A percentile compares a stretch with the other conserved stretches of the same genome.
These are phyloP conservation scores for Ascidia mentula DNA, from an alignment of 23 tunicate genomes.

Conservation along the genomic window DNA sequence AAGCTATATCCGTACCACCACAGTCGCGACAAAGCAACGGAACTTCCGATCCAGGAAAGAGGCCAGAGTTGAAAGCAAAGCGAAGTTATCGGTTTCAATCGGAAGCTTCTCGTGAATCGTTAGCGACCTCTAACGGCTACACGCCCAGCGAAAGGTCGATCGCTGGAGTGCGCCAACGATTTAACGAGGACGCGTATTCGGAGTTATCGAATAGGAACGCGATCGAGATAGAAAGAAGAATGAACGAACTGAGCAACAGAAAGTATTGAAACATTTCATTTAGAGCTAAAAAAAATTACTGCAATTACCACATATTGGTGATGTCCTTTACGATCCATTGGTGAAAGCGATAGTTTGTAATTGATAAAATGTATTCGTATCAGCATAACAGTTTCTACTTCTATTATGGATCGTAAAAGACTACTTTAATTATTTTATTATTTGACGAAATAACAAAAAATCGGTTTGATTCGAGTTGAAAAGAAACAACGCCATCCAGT, in stretches of 20 bases:
- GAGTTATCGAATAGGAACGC: conserved; percentile 26
- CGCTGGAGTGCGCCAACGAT: not conserved
- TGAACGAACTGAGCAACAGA: conserved; percentile 4
- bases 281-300: too few species aligned
- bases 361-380: too few species aligned
- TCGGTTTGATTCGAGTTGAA: too few species aligned
- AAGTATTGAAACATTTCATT: too few species aligned
- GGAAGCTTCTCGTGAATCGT: not conserved
- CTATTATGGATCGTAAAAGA: too few species aligned
- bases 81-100: conserved; percentile 45
- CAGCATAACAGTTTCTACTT: too few species aligned
- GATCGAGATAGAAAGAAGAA: conserved; percentile 35
- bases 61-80: conserved; percentile 15
- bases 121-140: conserved; percentile 16
- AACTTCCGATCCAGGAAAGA: not conserved
- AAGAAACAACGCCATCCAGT: too few species aligned
- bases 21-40: not conserved
- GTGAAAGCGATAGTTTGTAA: too few species aligned
- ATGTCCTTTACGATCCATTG: too few species aligned
- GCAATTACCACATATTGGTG: too few species aligned
- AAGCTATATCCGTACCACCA: not conserved
- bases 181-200: not conserved
- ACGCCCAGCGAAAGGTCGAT: not conserved
- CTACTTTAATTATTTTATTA: too few species aligned
- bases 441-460: too few species aligned